Percentiles rank a stretch among this genome's conserved stretches.
phyloP scores from a whole-genome alignment of 2,113 vertebrate genomes.

The Callopanchax toddi region DNA sequence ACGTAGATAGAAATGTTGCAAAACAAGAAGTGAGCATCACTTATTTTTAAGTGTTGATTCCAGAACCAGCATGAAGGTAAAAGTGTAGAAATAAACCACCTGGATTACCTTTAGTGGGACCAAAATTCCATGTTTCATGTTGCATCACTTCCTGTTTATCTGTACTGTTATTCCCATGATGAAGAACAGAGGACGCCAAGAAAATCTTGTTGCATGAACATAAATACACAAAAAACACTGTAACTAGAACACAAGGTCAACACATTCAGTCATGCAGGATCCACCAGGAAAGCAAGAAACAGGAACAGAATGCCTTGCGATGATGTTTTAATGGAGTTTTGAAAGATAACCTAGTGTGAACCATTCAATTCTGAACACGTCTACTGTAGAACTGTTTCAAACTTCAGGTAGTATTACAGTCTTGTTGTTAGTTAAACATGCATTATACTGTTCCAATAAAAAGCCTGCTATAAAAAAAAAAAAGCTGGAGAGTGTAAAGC shows the following conservation, averaged over 20 bases:
- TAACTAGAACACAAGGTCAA: constrained; percentile 41
- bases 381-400: constrained; percentile 70
- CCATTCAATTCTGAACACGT: constrained; percentile 71
- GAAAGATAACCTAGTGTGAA: constrained; percentile 78
- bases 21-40: no score
- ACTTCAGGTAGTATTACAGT: constrained; percentile 73
- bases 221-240: constrained; percentile 37
- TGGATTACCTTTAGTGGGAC: constrained; percentile 14
- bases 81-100: constrained; percentile 27
- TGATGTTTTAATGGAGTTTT: constrained; percentile 84
- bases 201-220: constrained; percentile 23
- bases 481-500: constrained; percentile 56
- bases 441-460: constrained; percentile 77
- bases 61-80: no score
- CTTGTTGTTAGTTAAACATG: constrained; percentile 81
- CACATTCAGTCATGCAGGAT: constrained; percentile 64
- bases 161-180: constrained; percentile 44
- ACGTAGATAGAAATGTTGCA: no score
- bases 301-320: constrained; percentile 80
- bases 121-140: constrained; percentile 72
- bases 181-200: constrained; percentile 18
- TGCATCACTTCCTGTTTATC: constrained; percentile 66
- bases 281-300: constrained; percentile 75
- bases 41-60: no score
- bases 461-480: constrained; percentile 54